These are phyloP conservation scores for Parapristionchus giblindavisi DNA, from an alignment of 2,888 invertebrate species.

Conservation along the genomic window DNA sequence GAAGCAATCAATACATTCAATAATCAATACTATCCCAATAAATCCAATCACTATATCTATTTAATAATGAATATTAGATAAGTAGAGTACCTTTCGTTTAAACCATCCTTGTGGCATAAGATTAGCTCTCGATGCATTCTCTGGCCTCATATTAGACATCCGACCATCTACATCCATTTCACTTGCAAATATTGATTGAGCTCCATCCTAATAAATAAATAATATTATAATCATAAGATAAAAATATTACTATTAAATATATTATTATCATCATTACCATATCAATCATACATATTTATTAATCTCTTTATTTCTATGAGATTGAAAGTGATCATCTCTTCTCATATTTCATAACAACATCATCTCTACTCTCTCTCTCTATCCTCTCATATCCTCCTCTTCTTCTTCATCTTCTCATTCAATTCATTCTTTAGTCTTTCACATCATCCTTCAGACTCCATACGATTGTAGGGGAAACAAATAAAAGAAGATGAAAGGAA, in stretches of 20 bases:
- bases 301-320: not conserved
- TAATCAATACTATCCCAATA: not conserved
- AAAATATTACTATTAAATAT: no score
- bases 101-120: slow-evolving; percentile 38
- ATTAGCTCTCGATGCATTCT: slow-evolving; percentile 33
- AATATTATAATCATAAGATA: not conserved
- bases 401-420: not conserved
- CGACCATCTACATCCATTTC: slow-evolving; percentile 28
- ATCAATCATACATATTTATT: not conserved
- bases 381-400: not conserved
- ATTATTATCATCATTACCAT: not conserved
- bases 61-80: not conserved
- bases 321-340: no score
- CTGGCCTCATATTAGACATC: not conserved
- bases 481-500: no score
- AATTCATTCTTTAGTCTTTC: no score
- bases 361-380: not conserved
- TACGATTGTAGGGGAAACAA: no score
- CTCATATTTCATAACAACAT: not conserved
- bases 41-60: not conserved
- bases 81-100: slow-evolving; percentile 19
- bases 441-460: no score
- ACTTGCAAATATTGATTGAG: not conserved
- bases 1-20: slow-evolving; percentile 41
- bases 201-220: not conserved